Evolutionary conservation across 2,797 vertebrate genomes (phyloP), one percentile per base, ranked within the genome.

Genomic region (Phrynocephalus forsythii): DNA sequence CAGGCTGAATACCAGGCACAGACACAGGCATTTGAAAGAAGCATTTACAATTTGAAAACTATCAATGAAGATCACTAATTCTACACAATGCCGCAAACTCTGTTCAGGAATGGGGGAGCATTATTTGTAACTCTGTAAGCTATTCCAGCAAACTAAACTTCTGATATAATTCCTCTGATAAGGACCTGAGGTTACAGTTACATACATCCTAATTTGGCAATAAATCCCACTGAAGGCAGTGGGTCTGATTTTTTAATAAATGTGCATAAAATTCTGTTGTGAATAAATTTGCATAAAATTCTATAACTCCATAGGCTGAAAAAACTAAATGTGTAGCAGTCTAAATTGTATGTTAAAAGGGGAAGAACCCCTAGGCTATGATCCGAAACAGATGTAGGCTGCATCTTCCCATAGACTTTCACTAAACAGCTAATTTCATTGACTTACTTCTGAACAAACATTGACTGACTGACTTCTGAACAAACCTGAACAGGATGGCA

Each of bases 61-160:
- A 66, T 52, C 30, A 79, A 6, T 85, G 71, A 85, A 52, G 30
- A 60, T 76, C 63, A 33, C 38, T 75, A 50, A 82, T 88, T 80
- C 52, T 63, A 76, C 67, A n/a, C 26, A 88, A 75, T 48, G 26
- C 79, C 80, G 52, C 20, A 82, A 88, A 50, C 69, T 76, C 22
- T 87, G 26, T 71, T 28, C 75, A 92, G 38, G 44, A 50, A 88
- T 82, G 84, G 85, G 86, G 33, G 50, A n/a, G 76, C 84, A 52
- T 15, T 71, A 83, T 90, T 67, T 81, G 84, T 76, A 69, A 82
- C 26, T 82, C 63, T n/a, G 15, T 20, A 75, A 16, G 26, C n/a
- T 48, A 28, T 60, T 85, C 48, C 60, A 60, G 50, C 26, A 75
- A 80, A 68, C 71, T 76, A 81, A 89, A 85, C 60, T 6, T 50